Evolutionary conservation across 2,797 vertebrate genomes (phyloP), one percentile per base, ranked within the genome.

Genomic region (Typhlichthys subterraneus): DNA sequence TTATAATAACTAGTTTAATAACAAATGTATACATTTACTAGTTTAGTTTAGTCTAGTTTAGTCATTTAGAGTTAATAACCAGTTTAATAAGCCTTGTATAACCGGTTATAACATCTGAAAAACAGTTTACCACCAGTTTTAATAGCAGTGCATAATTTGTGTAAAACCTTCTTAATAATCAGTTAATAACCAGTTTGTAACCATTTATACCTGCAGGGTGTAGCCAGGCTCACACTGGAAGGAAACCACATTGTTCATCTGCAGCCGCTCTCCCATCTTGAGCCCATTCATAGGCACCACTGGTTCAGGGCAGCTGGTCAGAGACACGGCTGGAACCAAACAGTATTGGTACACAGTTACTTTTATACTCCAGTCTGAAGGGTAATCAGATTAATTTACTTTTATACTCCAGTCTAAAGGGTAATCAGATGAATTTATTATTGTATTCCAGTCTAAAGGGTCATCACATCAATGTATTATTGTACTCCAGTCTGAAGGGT

Each of bases 191-290:
- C 33, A 38, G 5, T 38, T 38, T 38, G 7, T 38, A 7, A 38
- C 33, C 33, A 38, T 38, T 38, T 38, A 38, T 81, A 93, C 98
- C 97, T 99, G 97, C 5, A 99, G 93, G 1, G 94, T 95, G 12
- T 98, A 99, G 72, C 98, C 98, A 0, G 96, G 96, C 72, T 99
- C 97, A 48, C 98, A 99, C 71, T 96, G 96, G 87, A 99, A 99
- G 13, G 95, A 98, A 70, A 99, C 95, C 29, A 99, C 98, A 0
- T 96, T 96, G 56, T 98, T 99, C 93, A 99, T 97, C 78, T 99
- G 88, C 57, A 98, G 95, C 58, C 97, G 93, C 53, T 98, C 97
- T 0, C 98, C 98, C 0, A 93, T 73, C 89, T 97, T 98, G 73
- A 97, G 88, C 10, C 96, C 94, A 0, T 96, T 99, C 72, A 96